phyloP scores from a whole-genome alignment of 2,888 invertebrate genomes.

The Hedya salicella region DNA sequence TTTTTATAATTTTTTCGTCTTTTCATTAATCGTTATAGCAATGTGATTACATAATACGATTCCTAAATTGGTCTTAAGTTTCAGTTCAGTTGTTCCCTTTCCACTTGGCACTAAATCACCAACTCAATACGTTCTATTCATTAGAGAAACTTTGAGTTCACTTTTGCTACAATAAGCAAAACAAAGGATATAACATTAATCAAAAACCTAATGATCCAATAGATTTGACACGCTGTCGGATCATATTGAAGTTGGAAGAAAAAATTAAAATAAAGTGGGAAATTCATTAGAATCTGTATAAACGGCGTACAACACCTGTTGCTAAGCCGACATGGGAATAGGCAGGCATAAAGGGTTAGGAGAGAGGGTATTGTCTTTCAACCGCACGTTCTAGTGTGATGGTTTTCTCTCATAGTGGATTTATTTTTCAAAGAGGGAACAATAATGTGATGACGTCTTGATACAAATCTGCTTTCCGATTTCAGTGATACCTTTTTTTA shows the following conservation, averaged over 20 bases:
- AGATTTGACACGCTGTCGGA: slow-evolving; percentile 20
- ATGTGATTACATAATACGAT: no score
- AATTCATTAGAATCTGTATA: slow-evolving; percentile 27
- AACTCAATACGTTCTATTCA: no score
- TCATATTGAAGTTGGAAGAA: neutral
- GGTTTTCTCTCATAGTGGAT: slow-evolving; percentile 5
- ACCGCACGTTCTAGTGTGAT: slow-evolving; percentile 32
- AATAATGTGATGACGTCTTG: no score
- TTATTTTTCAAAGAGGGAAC: neutral
- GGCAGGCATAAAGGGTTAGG: slow-evolving; percentile 44
- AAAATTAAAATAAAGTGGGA: slow-evolving; percentile 10
- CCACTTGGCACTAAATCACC: no score
- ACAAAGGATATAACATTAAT: neutral
- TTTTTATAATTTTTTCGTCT: no score
- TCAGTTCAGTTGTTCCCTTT: no score
- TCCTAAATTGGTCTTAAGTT: no score
- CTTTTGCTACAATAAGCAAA: no score
- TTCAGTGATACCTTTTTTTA: no score
- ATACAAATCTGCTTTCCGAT: no score
- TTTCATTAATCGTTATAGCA: no score
- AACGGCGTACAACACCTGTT: slow-evolving; percentile 45
- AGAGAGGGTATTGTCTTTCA: slow-evolving; percentile 41
- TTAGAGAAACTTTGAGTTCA: no score
- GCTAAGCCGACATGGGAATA: slow-evolving; percentile 48
- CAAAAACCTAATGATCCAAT: neutral